These are phyloP conservation scores for Hystrix brachyura DNA, from an alignment of 2,113 vertebrate species.

Conservation along the genomic window DNA sequence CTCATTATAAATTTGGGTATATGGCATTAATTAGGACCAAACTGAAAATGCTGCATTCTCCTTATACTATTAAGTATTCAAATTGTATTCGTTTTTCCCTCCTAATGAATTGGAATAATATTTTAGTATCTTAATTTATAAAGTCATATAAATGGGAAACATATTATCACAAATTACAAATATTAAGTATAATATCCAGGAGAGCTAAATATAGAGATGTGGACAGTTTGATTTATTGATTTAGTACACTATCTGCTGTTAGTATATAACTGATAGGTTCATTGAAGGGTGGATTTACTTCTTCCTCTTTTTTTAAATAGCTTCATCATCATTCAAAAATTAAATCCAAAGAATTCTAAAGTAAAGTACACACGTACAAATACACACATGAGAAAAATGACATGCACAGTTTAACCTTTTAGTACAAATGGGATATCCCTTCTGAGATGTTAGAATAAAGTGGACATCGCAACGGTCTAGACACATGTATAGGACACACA, in stretches of 20 bases:
- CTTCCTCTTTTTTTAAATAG: neutral
- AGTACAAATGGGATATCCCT: neutral
- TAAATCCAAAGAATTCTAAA: neutral
- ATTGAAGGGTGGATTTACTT: neutral
- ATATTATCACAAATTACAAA: conserved; percentile 4
- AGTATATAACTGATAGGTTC: neutral
- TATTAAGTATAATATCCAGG: neutral
- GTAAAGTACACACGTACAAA: neutral
- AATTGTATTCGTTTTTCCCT: conserved; percentile 53
- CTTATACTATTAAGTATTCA: conserved; percentile 41
- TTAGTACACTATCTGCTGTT: neutral
- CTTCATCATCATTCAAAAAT: conserved; percentile 24
- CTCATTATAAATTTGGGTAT: neutral
- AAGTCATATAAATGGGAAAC: conserved; percentile 31
- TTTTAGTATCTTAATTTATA: conserved; percentile 59
- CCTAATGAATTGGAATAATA: conserved; percentile 52
- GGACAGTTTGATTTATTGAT: neutral
- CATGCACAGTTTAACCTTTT: neutral
- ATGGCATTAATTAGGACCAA: conserved; percentile 24
- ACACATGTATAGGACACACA: accelerated
- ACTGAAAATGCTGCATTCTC: conserved; percentile 1
- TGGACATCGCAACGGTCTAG: neutral
- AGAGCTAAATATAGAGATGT: neutral
- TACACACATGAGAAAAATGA: neutral
- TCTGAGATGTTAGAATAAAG: neutral